A percentile compares a stretch with the other conserved stretches of the same genome.
phyloP scores from a whole-genome alignment of 2,888 invertebrate species.

The Nezara viridula region DNA sequence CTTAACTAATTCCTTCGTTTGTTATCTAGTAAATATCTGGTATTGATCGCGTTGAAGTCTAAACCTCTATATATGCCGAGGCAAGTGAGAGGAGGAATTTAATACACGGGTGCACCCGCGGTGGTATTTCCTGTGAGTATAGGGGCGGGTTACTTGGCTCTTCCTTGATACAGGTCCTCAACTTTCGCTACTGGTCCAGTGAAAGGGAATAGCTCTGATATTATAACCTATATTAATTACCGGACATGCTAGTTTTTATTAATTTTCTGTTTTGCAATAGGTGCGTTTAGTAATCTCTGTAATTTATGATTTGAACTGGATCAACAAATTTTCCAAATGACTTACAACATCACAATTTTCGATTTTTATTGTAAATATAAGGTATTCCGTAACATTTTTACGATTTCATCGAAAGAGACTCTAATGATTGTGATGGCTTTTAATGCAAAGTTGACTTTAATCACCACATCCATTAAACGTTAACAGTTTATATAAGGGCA shows the following conservation, averaged over 20 bases:
- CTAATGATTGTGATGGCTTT: too few relatives aligned
- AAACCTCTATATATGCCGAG: neutral
- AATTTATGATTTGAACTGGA: neutral
- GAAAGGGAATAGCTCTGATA: neutral
- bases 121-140: constrained; percentile 21
- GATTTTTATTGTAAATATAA: too few relatives aligned
- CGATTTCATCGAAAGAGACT: too few relatives aligned
- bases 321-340: neutral
- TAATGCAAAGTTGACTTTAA: too few relatives aligned
- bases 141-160: neutral
- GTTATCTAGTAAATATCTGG: neutral
- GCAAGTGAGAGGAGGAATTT: constrained; percentile 8
- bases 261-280: neutral
- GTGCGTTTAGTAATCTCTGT: neutral
- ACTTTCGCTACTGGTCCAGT: neutral
- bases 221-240: constrained; percentile 30
- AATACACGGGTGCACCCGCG: constrained; percentile 32
- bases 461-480: too few relatives aligned
- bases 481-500: too few relatives aligned
- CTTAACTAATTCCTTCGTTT: neutral
- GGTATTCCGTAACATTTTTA: too few relatives aligned
- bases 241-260: neutral
- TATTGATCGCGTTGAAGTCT: neutral
- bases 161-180: neutral
- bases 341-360: neutral